phyloP scores from a whole-genome alignment of 2,113 vertebrate species.

The Brachyhypopomus occidentalis region DNA sequence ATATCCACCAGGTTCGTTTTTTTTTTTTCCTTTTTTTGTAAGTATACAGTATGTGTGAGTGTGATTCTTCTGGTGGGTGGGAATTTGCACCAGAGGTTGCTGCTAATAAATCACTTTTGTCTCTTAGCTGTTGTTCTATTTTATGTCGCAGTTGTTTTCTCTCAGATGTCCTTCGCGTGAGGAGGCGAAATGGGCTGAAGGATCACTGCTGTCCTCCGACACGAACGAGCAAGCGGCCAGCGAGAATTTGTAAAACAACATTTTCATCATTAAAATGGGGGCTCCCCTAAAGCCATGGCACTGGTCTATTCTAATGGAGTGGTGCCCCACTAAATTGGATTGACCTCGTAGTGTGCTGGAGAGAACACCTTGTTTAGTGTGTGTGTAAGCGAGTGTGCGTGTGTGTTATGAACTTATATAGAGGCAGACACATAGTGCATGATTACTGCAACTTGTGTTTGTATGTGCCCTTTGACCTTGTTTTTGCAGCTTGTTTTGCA shows the following conservation, averaged over 20 bases:
- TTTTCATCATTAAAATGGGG: conserved; percentile 90
- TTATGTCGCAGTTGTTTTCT: conserved; percentile 47
- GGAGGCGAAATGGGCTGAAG: conserved; percentile 83
- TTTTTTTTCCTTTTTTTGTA: not conserved
- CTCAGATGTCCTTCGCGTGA: conserved; percentile 40
- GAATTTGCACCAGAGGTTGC: conserved; percentile 52
- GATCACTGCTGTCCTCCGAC: conserved; percentile 77
- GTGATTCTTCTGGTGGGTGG: conserved; percentile 27
- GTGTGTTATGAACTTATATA: conserved; percentile 20
- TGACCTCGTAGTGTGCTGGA: conserved; percentile 89
- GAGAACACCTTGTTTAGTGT: conserved; percentile 84
- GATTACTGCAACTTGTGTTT: conserved; percentile 28
- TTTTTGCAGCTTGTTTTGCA: not conserved
- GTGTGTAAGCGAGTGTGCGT: conserved; percentile 26
- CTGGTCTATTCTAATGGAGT: conserved; percentile 96
- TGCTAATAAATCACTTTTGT: conserved; percentile 66
- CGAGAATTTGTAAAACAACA: conserved; percentile 92
- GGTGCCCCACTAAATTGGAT: conserved; percentile 89
- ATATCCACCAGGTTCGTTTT: conserved; percentile 63
- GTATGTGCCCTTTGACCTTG: conserved; percentile 1
- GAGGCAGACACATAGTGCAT: conserved; percentile 19
- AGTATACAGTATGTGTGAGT: conserved; percentile 35
- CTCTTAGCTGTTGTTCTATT: conserved; percentile 48
- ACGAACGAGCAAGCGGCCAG: conserved; percentile 61
- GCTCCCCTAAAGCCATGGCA: conserved; percentile 85